phyloP scores from a whole-genome alignment of 2,888 invertebrate genomes.

The Cryptocephalus moraei region DNA sequence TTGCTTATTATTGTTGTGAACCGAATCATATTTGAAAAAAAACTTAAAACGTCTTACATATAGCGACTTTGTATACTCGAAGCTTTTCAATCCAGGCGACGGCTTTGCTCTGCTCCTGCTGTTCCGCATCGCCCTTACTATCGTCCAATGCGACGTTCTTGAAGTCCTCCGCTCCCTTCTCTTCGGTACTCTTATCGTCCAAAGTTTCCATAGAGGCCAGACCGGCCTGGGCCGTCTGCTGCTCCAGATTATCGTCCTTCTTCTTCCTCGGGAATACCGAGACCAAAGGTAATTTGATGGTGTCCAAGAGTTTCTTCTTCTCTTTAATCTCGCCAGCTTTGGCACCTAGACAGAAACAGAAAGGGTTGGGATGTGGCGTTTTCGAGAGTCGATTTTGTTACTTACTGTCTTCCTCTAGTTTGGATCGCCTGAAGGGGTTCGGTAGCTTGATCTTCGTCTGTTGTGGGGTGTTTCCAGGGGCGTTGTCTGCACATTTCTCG shows the following conservation, averaged over 20 bases:
- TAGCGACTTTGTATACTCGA: slow-evolving; percentile 55
- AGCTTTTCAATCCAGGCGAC: slow-evolving; percentile 47
- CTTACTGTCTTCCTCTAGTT: slow-evolving; percentile 21
- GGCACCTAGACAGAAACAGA: slow-evolving; percentile 16
- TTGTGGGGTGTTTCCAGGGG: slow-evolving; percentile 30
- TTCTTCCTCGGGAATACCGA: slow-evolving; percentile 42
- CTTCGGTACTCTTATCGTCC: slow-evolving; percentile 59
- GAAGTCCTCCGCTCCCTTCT: slow-evolving; percentile 53
- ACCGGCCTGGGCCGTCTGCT: slow-evolving; percentile 48
- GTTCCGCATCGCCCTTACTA: slow-evolving; percentile 42
- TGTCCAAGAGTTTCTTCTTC: slow-evolving; percentile 43
- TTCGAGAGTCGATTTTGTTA: not conserved
- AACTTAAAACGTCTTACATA: slow-evolving; percentile 39
- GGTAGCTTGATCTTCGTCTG: slow-evolving; percentile 40
- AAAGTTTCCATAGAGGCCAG: slow-evolving; percentile 75
- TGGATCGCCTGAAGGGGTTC: slow-evolving; percentile 47
- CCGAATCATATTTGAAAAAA: too few species aligned
- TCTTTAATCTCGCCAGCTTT: slow-evolving; percentile 33
- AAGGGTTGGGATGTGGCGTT: too few species aligned
- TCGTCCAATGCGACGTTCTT: slow-evolving; percentile 62
- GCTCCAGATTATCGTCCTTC: slow-evolving; percentile 33
- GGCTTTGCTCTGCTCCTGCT: slow-evolving; percentile 36
- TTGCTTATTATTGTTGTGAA: too few species aligned
- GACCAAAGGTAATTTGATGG: slow-evolving; percentile 53
- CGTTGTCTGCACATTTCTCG: slow-evolving; percentile 25